Evolutionary conservation across 2,113 vertebrate species (phyloP), one percentile per base, ranked within the genome.

Genomic region (Xyrauchen texanus): DNA sequence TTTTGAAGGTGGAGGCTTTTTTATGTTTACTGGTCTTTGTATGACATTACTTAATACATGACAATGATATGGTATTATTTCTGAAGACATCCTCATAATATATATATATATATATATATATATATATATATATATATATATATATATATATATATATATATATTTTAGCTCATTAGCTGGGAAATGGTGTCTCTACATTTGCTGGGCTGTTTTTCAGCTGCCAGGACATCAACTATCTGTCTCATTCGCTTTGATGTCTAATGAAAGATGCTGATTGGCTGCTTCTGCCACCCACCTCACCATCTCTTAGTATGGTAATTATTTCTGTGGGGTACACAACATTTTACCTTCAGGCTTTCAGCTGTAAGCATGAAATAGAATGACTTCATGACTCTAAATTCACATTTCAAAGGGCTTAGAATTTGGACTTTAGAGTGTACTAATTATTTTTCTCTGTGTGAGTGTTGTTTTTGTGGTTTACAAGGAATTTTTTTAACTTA

Each of bases 111-210:
- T n/a, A n/a, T n/a, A n/a, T n/a, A n/a, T n/a, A n/a, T n/a, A n/a
- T n/a, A n/a, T n/a, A n/a, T n/a, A n/a, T n/a, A n/a, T n/a, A n/a
- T n/a, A n/a, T n/a, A n/a, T n/a, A n/a, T n/a, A n/a, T n/a, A n/a
- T n/a, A n/a, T n/a, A n/a, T n/a, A n/a, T n/a, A n/a, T n/a, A n/a
- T n/a, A n/a, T n/a, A 71, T 57, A 44, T 44, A 57, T 89, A 89
- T 88, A 86, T 85, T 84, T 89, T 86, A 86, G 81, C 88, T 92
- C 91, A 92, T 93, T 93, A 93, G 86, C 89, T 90, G 87, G 86
- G 90, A 94, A 94, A 95, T 93, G 92, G 88, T 88, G 87, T 92
- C 91, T 88, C 91, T 86, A 91, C 88, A 89, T 92, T 87, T 87
- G 90, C 82, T 85, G 91, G 91, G 90, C 90, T 90, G 81, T 84